Conservation (phyloP, 2,113 vertebrate species). For the Guaruba guarouba region DNA sequence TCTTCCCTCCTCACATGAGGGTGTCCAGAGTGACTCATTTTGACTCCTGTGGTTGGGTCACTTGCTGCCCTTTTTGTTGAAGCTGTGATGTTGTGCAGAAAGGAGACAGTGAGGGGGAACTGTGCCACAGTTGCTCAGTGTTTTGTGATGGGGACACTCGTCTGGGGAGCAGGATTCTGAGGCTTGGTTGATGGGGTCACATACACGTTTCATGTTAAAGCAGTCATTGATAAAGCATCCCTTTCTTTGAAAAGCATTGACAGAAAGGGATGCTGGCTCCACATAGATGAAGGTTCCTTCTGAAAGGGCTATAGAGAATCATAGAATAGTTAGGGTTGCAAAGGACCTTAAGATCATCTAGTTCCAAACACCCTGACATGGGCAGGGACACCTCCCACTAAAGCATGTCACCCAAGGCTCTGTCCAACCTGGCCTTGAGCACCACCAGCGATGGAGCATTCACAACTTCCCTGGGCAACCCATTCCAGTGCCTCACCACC, state of each 20-base stretch:
- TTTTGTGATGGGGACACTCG: fast-evolving
- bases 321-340: no score
- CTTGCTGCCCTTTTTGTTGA: neutral
- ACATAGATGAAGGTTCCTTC: neutral
- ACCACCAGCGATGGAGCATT: no score
- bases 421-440: no score
- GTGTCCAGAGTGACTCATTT: neutral
- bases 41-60: neutral
- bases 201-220: fast-evolving
- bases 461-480: no score
- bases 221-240: neutral
- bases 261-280: neutral
- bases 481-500: neutral
- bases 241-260: neutral
- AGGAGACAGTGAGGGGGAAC: neutral
- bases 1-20: neutral
- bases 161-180: neutral
- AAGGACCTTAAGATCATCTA: no score
- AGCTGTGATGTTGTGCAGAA: neutral
- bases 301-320: neutral
- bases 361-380: no score
- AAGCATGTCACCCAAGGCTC: no score
- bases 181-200: fast-evolving
- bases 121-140: fast-evolving
- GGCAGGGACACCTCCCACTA: no score